Evolutionary conservation across 2,113 vertebrate species (phyloP), one percentile per base, ranked within the genome.

Genomic region (Romanogobio albipinnatus): DNA sequence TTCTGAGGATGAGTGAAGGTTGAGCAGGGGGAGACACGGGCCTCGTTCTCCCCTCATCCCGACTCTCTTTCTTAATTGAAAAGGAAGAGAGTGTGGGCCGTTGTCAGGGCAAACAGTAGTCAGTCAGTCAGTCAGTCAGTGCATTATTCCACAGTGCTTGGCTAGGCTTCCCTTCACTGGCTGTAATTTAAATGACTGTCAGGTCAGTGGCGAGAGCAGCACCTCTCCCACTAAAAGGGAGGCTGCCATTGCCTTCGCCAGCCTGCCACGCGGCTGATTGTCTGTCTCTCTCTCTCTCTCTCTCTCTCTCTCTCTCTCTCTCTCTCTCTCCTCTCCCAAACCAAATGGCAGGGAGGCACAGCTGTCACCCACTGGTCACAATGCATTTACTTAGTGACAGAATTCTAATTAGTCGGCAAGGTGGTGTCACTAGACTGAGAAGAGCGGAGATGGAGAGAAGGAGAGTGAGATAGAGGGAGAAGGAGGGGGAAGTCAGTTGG

Each of bases 381-480:
- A 97, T 96, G 94, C 96, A 96, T 97, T 97, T 97, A 98, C 96
- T 97, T 96, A 97, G 96, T 97, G 97, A 99, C 98, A 99, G 96
- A 94, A 97, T 98, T 98, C 97, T 99, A 99, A 99, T 99, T 99
- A 99, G 98, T 96, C 97, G 92, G 93, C 92, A 91, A 93, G 92
- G 94, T 96, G 96, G 95, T 96, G 95, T 95, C 96, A 95, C 92
- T 92, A 90, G 93, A 89, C 83, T 89, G 64, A 88, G 90, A 89
- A 84, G 89, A 91, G 87, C 11, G 9, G 90, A 89, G 76, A 88
- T 88, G 47, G 88, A 89, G 70, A 88, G 84, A 84, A 83, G 59
- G 85, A 84, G 84, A 90, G 74, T 83, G 89, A 89, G 86, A 90
- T 91, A 87, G 26, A 26, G 90, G 87, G 74, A 88, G 91, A 87